phyloP scores from a whole-genome alignment of 2,113 vertebrate species.

The Tachycineta bicolor region DNA sequence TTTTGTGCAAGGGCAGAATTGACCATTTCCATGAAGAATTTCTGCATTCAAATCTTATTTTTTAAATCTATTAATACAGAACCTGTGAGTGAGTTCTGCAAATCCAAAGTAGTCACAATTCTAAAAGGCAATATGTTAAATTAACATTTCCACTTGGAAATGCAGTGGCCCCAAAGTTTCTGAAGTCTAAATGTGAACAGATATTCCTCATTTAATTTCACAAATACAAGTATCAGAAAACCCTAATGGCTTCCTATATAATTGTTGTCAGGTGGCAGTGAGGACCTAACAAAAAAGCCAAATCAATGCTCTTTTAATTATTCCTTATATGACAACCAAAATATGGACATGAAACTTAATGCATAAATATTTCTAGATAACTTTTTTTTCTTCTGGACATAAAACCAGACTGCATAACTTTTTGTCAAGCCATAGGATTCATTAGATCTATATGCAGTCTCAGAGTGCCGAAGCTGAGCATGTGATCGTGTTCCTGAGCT shows the following conservation, averaged over 20 bases:
- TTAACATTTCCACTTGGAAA: not conserved
- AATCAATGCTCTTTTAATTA: not conserved
- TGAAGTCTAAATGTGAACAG: not conserved
- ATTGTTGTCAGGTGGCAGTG: not conserved
- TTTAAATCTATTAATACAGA: not conserved
- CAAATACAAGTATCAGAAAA: not conserved
- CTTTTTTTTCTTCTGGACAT: not conserved
- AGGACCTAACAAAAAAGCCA: not conserved
- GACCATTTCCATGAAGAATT: not conserved
- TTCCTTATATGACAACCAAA: not conserved
- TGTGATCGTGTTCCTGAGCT: not conserved
- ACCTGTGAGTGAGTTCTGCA: not conserved
- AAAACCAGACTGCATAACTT: not conserved
- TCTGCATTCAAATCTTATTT: not conserved
- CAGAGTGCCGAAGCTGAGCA: not conserved
- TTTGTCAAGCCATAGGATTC: not conserved
- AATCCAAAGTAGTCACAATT: not conserved
- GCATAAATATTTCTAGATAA: not conserved
- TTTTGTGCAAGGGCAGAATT: not conserved
- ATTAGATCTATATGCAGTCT: not conserved
- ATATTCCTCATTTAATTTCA: not conserved
- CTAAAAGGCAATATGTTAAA: not conserved
- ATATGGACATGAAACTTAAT: not conserved
- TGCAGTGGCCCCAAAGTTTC: not conserved
- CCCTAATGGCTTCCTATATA: not conserved